These are phyloP conservation scores for Brachylomia viminalis DNA, from an alignment of 2,888 invertebrate species.

Conservation along the genomic window DNA sequence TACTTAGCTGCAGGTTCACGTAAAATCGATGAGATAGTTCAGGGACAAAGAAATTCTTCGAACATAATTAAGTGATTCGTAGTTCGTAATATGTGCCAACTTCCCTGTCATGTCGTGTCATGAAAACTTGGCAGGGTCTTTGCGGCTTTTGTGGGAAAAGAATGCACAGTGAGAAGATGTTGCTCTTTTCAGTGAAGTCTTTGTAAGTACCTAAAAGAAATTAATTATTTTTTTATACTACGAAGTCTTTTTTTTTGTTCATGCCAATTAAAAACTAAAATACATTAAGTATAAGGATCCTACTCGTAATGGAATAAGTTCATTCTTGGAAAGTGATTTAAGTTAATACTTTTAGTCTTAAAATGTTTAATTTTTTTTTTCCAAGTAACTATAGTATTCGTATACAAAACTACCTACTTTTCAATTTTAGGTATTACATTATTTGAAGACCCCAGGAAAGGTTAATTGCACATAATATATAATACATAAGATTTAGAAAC, in stretches of 20 bases:
- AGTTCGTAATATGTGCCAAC: conserved; percentile 1
- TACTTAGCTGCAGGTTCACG: conserved; percentile 34
- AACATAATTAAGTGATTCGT: conserved; percentile 17
- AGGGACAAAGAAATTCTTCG: conserved; percentile 22
- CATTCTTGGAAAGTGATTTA: no score
- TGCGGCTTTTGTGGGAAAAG: conserved; percentile 5
- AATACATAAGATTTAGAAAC: conserved; percentile 33
- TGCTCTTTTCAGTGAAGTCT: neutral
- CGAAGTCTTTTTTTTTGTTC: neutral
- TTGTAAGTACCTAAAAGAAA: neutral
- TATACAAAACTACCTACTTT: neutral
- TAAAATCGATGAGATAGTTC: conserved; percentile 24
- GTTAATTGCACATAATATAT: conserved; percentile 35
- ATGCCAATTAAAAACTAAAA: neutral
- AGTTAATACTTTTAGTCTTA: no score
- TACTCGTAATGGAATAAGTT: neutral
- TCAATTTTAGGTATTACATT: neutral
- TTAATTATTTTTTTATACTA: neutral
- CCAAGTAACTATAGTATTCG: no score
- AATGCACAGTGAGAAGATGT: neutral
- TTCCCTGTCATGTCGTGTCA: conserved; percentile 14
- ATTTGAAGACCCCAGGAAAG: conserved; percentile 11
- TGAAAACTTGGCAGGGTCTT: neutral
- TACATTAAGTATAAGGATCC: neutral
- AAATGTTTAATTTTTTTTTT: no score